Evolutionary conservation across 1,140 invertebrate species (phyloP).

Genomic region (Drosophila nikananu): DNA sequence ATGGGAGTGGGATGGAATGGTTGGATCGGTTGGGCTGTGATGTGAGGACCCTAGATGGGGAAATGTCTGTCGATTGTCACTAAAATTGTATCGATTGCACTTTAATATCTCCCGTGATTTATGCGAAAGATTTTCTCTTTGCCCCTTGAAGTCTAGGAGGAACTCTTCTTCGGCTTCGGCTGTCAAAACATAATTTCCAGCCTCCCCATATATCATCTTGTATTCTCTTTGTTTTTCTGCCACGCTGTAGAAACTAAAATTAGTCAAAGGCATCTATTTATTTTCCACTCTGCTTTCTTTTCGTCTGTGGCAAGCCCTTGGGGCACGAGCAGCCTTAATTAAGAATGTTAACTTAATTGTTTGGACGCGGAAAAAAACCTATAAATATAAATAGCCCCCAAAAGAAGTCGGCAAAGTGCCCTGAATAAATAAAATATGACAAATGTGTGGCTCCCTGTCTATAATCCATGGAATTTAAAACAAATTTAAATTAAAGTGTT

Average conservation of each 20-base stretch:
- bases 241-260: slow-evolving; percentile 48
- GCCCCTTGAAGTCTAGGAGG: slow-evolving; percentile 1
- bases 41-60: slow-evolving; percentile 6
- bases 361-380: slow-evolving; percentile 16
- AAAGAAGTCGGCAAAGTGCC: slow-evolving; percentile 8
- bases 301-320: background rate
- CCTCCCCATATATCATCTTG: slow-evolving; percentile 39
- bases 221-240: background rate
- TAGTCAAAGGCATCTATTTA: slow-evolving; percentile 35
- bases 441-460: slow-evolving; percentile 9
- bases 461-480: background rate
- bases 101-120: slow-evolving; percentile 54
- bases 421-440: slow-evolving; percentile 6
- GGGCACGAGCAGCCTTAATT: slow-evolving; percentile 53
- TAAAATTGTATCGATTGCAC: slow-evolving; percentile 69
- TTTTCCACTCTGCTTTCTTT: slow-evolving; percentile 9
- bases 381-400: slow-evolving; percentile 1
- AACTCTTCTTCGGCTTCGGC: slow-evolving; percentile 11
- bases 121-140: slow-evolving; percentile 15
- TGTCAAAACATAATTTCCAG: slow-evolving; percentile 41
- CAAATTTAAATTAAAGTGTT: background rate
- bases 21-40: slow-evolving; percentile 2
- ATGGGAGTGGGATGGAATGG: slow-evolving; percentile 12
- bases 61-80: slow-evolving; percentile 27
- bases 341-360: slow-evolving; percentile 65